Conservation (phyloP, 2,888 invertebrate genomes). For the Aspidapion aeneum region DNA sequence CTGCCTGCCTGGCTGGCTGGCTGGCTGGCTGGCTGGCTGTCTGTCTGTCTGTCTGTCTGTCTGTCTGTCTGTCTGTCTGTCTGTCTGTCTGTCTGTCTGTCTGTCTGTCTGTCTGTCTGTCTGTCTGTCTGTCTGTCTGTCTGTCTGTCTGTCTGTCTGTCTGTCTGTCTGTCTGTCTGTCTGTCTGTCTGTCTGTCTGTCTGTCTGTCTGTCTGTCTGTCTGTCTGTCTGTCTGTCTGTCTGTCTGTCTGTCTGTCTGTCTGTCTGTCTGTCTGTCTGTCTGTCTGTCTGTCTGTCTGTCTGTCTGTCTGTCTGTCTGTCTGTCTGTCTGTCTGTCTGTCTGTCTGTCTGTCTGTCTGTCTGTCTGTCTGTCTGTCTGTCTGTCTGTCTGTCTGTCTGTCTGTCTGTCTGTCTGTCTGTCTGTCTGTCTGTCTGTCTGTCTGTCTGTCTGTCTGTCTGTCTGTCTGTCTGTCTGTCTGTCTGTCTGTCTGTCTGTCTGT, state of each 20-base stretch:
- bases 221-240: slow-evolving; percentile 17
- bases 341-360: slow-evolving; percentile 15
- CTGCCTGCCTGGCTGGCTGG: slow-evolving; percentile 8
- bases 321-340: slow-evolving; percentile 10
- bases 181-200: slow-evolving; percentile 17
- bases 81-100: slow-evolving; percentile 15
- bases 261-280: slow-evolving; percentile 16
- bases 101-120: slow-evolving; percentile 17
- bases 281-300: slow-evolving; percentile 12
- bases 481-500: slow-evolving; percentile 17
- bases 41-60: slow-evolving; percentile 15
- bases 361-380: slow-evolving; percentile 16
- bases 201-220: slow-evolving; percentile 17
- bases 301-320: slow-evolving; percentile 15
- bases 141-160: slow-evolving; percentile 17
- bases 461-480: slow-evolving; percentile 17
- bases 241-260: slow-evolving; percentile 17
- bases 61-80: slow-evolving; percentile 15
- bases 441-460: slow-evolving; percentile 16
- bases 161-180: slow-evolving; percentile 17
- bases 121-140: slow-evolving; percentile 17
- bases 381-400: slow-evolving; percentile 15
- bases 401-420: slow-evolving; percentile 15
- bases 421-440: slow-evolving; percentile 16
- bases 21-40: too few relatives aligned